These are phyloP conservation scores for Siniperca undulata DNA, from an alignment of 2,797 vertebrate species.

Conservation along the genomic window DNA sequence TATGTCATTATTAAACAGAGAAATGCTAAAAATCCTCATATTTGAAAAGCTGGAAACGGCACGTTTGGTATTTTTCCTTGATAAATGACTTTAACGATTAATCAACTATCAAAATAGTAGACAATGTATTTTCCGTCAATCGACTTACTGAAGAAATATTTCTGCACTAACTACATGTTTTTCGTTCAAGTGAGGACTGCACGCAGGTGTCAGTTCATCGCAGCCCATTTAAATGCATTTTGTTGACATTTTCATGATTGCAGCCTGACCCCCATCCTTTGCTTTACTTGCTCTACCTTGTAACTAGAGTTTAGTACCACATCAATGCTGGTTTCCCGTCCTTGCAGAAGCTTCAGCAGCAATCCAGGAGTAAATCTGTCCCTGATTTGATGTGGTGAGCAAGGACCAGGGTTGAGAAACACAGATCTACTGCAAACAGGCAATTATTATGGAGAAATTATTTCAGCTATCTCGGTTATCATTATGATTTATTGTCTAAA, in stretches of 20 bases:
- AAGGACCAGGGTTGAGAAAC: background rate
- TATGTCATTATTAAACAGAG: background rate
- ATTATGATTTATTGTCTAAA: slow-evolving; percentile 4
- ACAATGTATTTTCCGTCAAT: background rate
- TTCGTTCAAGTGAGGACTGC: background rate
- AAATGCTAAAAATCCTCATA: background rate
- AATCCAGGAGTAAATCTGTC: background rate
- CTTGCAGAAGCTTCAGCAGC: too few species aligned
- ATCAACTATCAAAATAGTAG: background rate
- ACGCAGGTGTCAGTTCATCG: background rate
- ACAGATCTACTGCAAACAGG: background rate
- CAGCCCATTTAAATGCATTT: background rate
- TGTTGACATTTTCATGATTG: background rate
- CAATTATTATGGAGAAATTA: background rate
- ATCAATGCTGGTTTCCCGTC: background rate
- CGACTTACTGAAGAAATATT: background rate
- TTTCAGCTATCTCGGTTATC: background rate
- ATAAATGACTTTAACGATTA: background rate
- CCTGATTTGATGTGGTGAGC: background rate
- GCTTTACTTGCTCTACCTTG: background rate
- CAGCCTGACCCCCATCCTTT: background rate
- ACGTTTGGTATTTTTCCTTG: background rate
- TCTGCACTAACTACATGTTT: background rate
- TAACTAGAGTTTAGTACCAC: background rate
- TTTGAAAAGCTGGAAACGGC: background rate